phyloP scores from a whole-genome alignment of 2,113 vertebrate genomes.

The Mystacornis crossleyi region DNA sequence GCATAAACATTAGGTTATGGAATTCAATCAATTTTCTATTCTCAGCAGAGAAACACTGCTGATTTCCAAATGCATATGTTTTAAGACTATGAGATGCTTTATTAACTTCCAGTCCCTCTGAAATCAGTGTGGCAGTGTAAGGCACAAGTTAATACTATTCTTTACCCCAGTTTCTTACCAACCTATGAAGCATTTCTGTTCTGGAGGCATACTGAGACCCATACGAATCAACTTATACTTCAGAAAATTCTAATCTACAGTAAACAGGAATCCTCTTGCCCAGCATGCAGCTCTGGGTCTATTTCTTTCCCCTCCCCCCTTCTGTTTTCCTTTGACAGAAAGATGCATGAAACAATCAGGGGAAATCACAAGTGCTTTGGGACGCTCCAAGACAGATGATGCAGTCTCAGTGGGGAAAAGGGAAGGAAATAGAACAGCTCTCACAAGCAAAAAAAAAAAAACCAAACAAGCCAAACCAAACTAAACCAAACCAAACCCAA shows the following conservation, averaged over 20 bases:
- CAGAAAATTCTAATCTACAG: neutral
- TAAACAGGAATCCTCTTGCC: neutral
- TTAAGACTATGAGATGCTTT: neutral
- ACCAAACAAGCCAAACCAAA: too few species aligned
- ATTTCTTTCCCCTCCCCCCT: rapidly evolving
- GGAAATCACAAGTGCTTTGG: neutral
- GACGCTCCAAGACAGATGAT: neutral
- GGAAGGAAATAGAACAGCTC: neutral
- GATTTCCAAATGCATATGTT: neutral
- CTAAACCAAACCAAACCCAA: neutral
- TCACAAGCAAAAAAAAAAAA: neutral
- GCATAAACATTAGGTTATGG: neutral
- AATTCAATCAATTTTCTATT: constrained; percentile 30
- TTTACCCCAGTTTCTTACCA: neutral
- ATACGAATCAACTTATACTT: neutral
- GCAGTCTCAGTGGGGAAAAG: neutral
- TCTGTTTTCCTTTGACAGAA: neutral
- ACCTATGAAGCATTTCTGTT: neutral
- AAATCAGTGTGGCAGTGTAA: neutral
- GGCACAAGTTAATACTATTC: neutral
- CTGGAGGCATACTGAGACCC: neutral
- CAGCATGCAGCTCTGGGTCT: neutral
- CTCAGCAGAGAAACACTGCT: neutral
- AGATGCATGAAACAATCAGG: neutral
- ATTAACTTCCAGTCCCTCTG: neutral